Conservation (phyloP, 2,797 vertebrate species). For the Cuculus canorus region DNA sequence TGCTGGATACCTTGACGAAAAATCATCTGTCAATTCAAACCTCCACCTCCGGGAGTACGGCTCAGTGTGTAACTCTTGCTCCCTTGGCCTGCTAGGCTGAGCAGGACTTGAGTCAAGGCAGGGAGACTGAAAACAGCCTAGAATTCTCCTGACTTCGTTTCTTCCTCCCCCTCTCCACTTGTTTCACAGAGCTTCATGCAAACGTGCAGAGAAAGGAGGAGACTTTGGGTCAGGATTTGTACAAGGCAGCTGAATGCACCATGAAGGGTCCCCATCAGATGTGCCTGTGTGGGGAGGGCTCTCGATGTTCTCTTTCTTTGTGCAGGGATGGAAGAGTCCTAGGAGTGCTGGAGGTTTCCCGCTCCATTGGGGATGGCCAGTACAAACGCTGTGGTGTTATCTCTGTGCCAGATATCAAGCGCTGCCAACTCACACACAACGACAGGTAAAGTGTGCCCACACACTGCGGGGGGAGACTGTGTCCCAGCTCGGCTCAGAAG, state of each 20-base stretch:
- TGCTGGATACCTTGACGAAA: neutral
- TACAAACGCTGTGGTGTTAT: slow-evolving; percentile 96
- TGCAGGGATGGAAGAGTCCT: slow-evolving; percentile 90
- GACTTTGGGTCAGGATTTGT: neutral
- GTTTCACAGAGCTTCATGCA: neutral
- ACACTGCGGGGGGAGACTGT: fast-evolving
- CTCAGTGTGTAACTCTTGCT: neutral
- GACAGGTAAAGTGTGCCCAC: slow-evolving; percentile 82
- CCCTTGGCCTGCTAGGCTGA: neutral
- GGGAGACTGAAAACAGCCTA: neutral
- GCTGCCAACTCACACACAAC: slow-evolving; percentile 86
- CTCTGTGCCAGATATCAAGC: slow-evolving; percentile 90
- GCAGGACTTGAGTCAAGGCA: neutral
- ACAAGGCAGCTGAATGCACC: fast-evolving
- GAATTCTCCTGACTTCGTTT: neutral
- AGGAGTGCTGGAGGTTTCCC: slow-evolving; percentile 94
- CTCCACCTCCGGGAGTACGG: neutral
- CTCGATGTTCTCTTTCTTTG: neutral
- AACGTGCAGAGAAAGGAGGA: neutral
- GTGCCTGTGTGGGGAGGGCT: fast-evolving
- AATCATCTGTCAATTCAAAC: neutral
- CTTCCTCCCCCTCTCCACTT: neutral
- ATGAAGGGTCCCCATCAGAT: neutral
- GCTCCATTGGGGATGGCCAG: slow-evolving; percentile 95
- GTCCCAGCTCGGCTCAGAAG: neutral